These are phyloP conservation scores for Cyphomyrus plagiostoma DNA, from an alignment of 2,113 vertebrate genomes.

Conservation along the genomic window DNA sequence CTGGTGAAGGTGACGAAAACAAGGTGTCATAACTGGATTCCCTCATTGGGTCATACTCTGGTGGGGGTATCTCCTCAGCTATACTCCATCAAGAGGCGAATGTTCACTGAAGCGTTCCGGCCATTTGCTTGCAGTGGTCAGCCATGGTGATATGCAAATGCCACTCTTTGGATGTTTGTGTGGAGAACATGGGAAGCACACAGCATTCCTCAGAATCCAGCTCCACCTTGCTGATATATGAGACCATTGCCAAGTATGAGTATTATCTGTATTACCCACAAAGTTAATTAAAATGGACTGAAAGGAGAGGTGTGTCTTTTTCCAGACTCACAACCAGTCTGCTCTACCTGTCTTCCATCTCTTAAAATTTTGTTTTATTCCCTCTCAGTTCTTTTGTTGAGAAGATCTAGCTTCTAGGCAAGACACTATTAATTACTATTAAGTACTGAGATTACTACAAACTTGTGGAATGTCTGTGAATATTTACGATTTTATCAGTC, in stretches of 20 bases:
- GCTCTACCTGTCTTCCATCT: neutral
- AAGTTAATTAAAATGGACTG: neutral
- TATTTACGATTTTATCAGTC: neutral
- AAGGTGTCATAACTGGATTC: neutral
- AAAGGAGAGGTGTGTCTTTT: neutral
- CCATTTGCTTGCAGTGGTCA: neutral
- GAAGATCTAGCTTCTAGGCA: constrained; percentile 7
- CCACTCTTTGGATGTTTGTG: neutral
- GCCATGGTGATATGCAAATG: neutral
- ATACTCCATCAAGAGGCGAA: neutral
- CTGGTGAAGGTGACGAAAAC: neutral
- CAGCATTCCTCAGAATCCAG: neutral
- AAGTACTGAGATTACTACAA: neutral
- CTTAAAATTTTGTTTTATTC: neutral
- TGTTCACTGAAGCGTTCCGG: neutral
- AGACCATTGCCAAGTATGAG: neutral
- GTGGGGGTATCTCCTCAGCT: neutral
- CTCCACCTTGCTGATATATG: neutral
- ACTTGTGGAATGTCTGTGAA: neutral
- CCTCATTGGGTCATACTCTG: neutral
- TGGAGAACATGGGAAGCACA: neutral
- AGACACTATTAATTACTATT: neutral
- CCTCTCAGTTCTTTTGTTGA: neutral
- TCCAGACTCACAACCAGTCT: constrained; percentile 1
- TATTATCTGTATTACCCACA: neutral